Percentiles rank a stretch among this genome's conserved stretches.
Conservation (phyloP, 1,140 invertebrate species). For the Drosophila bifasciata region DNA sequence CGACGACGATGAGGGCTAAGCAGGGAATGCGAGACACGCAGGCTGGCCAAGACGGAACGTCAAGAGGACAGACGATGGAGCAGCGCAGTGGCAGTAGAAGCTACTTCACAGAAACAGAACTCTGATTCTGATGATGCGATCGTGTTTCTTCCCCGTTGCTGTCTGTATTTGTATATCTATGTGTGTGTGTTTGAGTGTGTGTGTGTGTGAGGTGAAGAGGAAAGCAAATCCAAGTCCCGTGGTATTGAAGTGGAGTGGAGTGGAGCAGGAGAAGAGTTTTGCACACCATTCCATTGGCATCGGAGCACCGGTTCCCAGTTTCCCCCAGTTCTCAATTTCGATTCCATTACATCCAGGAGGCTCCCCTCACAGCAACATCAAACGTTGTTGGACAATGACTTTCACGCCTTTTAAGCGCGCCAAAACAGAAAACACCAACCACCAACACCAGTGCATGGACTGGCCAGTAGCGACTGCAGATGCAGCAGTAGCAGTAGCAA, state of each 20-base stretch:
- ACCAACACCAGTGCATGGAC: conserved; percentile 10
- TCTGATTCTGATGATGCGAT: conserved; percentile 66
- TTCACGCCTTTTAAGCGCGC: conserved; percentile 77
- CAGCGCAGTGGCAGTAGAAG: conserved; percentile 46
- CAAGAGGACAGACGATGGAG: conserved; percentile 9
- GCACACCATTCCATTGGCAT: conserved; percentile 65
- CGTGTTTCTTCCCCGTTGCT: conserved; percentile 26
- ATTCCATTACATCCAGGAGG: conserved; percentile 18
- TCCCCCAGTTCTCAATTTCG: conserved; percentile 11
- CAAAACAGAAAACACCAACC: conserved; percentile 58
- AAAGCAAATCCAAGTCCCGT: conserved; percentile 31
- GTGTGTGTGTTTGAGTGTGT: conserved; percentile 29
- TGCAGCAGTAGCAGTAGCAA: background rate
- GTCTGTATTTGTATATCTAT: conserved; percentile 25
- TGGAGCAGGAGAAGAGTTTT: conserved; percentile 51
- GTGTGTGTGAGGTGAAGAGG: conserved; percentile 27
- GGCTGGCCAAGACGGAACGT: conserved; percentile 65
- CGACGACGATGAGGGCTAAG: conserved; percentile 22
- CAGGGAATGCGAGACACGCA: conserved; percentile 67
- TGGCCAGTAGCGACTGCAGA: conserved; percentile 1
- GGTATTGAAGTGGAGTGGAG: conserved; percentile 35
- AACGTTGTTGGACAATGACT: conserved; percentile 71
- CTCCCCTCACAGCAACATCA: conserved; percentile 22
- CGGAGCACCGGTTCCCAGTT: conserved; percentile 48
- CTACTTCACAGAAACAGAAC: conserved; percentile 66